Base-by-base conservation (phyloP, 1,140 invertebrate species). In the Rhyacophila brunnea region DNA sequence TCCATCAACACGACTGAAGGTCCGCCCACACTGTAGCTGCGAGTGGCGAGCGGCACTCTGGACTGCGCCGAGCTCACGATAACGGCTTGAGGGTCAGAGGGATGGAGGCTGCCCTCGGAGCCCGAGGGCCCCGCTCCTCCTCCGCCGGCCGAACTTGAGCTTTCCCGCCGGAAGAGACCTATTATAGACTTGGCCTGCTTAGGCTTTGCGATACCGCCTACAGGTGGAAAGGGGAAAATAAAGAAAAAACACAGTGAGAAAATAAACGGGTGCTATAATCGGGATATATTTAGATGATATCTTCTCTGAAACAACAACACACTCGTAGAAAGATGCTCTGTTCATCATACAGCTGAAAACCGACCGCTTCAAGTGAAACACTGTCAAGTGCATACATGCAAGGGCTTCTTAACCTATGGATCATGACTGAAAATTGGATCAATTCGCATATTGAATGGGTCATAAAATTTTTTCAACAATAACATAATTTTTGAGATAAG, bases 141-240 rank as follows among this genome's bases (percentile, higher is more conserved):
- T 59, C 17, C 71, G 62, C 70, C 82, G 64, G 75, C 82, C 0
- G 84, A 86, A 62, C 83, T 79, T 55, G 81, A 77, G 71, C 84
- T 86, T 69, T 86, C 85, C 67, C 84, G 81, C 67, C 84, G 78
- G 72, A 87, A 87, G 36, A 87, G 79, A 80, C 85, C 85, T 81
- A 87, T 86, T 74, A 87, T 84, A 75, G 84, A 86, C 74, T 85
- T 85, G 60, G 83, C 79, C 77, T 81, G 83, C 81, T 83, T 84
- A 81, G 82, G 81, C 77, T 86, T 85, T 73, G 85, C 84, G 75
- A 87, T 81, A 70, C 84, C 85, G 75, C 85, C 85, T 87, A 72
- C 64, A 60, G 66, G 49, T 56, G 64, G 36, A 42, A 66, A 69
- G 60, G 60, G 23, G 64, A 67, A 68, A 61, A 65, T 53, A 67